phyloP scores from a whole-genome alignment of 2,113 vertebrate genomes.

The Boulengeromyrus knoepffleri region DNA sequence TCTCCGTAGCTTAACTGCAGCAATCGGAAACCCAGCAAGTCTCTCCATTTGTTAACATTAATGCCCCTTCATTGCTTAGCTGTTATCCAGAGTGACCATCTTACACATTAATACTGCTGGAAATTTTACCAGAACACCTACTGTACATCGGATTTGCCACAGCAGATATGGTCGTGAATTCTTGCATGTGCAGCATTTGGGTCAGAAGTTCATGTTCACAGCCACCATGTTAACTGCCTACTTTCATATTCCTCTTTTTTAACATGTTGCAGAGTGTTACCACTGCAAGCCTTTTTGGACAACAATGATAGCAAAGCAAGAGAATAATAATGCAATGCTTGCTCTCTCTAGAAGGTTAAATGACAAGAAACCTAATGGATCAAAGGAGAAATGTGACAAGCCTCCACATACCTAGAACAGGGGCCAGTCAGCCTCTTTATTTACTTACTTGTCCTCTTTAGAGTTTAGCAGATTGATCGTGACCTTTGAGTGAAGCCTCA shows the following conservation, averaged over 20 bases:
- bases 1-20: conserved; percentile 25
- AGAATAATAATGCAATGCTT: not conserved
- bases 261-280: not conserved
- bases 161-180: not conserved
- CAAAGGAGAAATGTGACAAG: not conserved
- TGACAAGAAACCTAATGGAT: not conserved
- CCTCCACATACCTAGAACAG: not conserved
- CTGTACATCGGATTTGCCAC: not conserved
- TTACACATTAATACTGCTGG: not conserved
- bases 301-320: not conserved
- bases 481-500: not conserved
- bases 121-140: not conserved
- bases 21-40: conserved; percentile 23
- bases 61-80: not conserved
- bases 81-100: not conserved
- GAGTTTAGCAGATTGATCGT: not conserved
- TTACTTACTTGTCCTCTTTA: not conserved
- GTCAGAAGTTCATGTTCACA: not conserved
- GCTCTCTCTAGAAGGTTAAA: not conserved
- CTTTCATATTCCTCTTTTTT: not conserved
- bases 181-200: not conserved
- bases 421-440: not conserved
- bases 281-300: not conserved
- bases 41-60: conserved; percentile 3
- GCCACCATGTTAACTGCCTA: not conserved